phyloP scores from a whole-genome alignment of 2,888 invertebrate species.

The Mechanitis mazaeus region DNA sequence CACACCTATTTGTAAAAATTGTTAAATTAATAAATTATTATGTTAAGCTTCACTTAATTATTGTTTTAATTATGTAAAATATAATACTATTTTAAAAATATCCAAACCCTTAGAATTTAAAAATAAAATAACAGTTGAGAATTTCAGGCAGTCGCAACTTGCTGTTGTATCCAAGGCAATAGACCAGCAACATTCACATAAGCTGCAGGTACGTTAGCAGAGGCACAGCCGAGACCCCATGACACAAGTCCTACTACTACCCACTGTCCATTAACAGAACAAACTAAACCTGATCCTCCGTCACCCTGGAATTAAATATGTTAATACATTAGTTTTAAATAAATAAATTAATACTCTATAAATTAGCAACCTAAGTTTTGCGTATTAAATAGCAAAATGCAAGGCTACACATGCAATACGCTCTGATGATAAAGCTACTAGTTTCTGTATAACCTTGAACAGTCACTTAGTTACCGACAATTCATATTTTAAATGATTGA shows the following conservation, averaged over 20 bases:
- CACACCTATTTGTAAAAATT: constrained; percentile 70
- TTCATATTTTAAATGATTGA: too few species aligned
- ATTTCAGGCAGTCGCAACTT: constrained; percentile 51
- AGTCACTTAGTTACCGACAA: too few species aligned
- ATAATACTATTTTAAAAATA: constrained; percentile 4
- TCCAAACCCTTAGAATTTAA: constrained; percentile 1
- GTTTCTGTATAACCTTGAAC: too few species aligned
- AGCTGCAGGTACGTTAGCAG: constrained; percentile 82
- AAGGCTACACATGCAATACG: too few species aligned
- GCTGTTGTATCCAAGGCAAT: constrained; percentile 80
- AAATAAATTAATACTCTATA: too few species aligned
- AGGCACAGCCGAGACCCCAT: constrained; percentile 86
- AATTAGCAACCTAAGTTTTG: too few species aligned
- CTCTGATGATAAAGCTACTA: too few species aligned
- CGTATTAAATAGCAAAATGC: too few species aligned
- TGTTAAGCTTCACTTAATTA: constrained; percentile 56
- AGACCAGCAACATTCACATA: constrained; percentile 85
- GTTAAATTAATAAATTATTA: constrained; percentile 72
- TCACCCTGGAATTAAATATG: constrained; percentile 77
- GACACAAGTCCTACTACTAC: constrained; percentile 81
- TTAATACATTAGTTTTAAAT: not conserved
- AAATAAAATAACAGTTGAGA: not conserved
- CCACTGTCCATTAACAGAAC: constrained; percentile 76
- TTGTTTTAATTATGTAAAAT: constrained; percentile 9
- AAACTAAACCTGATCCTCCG: constrained; percentile 84